phyloP scores from a whole-genome alignment of 2,113 vertebrate genomes.

The Apteryx owenii region DNA sequence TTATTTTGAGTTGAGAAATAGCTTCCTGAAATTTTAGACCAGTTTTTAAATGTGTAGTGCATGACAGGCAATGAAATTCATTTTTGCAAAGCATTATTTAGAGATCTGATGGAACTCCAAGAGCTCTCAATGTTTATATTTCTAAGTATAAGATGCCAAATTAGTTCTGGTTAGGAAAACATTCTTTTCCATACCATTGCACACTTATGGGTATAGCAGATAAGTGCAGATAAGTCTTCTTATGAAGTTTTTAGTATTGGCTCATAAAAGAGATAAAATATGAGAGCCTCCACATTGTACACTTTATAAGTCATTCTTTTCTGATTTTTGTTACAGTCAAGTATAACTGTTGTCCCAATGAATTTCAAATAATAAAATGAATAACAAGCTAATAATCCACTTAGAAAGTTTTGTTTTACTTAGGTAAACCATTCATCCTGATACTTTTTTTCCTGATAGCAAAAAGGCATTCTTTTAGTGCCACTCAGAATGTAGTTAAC shows the following conservation, averaged over 20 bases:
- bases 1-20: background rate
- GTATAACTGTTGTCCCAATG: background rate
- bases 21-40: background rate
- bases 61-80: background rate
- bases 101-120: background rate
- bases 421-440: background rate
- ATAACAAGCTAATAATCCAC: background rate
- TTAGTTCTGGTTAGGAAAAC: background rate
- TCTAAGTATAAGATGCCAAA: background rate
- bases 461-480: background rate
- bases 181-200: background rate
- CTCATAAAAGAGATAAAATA: background rate
- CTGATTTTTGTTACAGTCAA: background rate
- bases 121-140: background rate
- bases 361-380: background rate
- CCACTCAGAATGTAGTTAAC: conserved; percentile 41
- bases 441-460: background rate
- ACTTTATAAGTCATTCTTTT: background rate
- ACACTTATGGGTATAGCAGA: background rate
- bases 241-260: background rate
- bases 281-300: background rate
- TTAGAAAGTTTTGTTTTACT: background rate
- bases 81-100: background rate
- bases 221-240: background rate
- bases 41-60: background rate